These are phyloP conservation scores for Drosophila simulans DNA, from an alignment of 1,140 invertebrate species.

Conservation along the genomic window DNA sequence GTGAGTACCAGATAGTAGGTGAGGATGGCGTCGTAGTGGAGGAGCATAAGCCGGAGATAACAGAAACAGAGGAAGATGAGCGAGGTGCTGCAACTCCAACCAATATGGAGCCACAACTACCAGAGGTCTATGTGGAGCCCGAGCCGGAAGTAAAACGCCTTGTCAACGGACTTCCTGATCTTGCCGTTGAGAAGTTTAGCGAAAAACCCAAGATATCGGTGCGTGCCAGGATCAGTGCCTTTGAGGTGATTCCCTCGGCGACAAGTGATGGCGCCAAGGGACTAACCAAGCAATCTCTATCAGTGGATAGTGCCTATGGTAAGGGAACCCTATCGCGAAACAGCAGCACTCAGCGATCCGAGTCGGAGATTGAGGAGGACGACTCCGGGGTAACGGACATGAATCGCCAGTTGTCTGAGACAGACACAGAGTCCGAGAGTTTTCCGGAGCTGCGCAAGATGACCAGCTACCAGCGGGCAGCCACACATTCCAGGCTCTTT, in stretches of 20 bases:
- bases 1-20: constrained; percentile 55
- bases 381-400: constrained; percentile 91
- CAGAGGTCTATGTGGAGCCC: constrained; percentile 64
- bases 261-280: constrained; percentile 27
- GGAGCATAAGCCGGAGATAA: constrained; percentile 19
- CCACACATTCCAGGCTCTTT: constrained; percentile 90
- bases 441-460: constrained; percentile 86
- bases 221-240: constrained; percentile 77
- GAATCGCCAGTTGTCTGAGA: constrained; percentile 89
- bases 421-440: constrained; percentile 88
- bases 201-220: constrained; percentile 76
- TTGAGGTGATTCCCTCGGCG: constrained; percentile 58
- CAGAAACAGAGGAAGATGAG: constrained; percentile 51
- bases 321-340: constrained; percentile 77
- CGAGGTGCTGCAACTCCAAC: constrained; percentile 58
- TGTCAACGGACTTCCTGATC: constrained; percentile 65
- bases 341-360: constrained; percentile 84
- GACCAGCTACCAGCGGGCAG: constrained; percentile 88
- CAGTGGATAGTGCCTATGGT: constrained; percentile 70
- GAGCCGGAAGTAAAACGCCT: constrained; percentile 46
- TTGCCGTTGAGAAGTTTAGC: constrained; percentile 64
- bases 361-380: constrained; percentile 88
- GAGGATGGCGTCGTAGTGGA: constrained; percentile 53
- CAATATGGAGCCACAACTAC: constrained; percentile 46
- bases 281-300: constrained; percentile 62